These are phyloP conservation scores for Vespertilio murinus DNA, from an alignment of 2,797 vertebrate genomes.

Conservation along the genomic window DNA sequence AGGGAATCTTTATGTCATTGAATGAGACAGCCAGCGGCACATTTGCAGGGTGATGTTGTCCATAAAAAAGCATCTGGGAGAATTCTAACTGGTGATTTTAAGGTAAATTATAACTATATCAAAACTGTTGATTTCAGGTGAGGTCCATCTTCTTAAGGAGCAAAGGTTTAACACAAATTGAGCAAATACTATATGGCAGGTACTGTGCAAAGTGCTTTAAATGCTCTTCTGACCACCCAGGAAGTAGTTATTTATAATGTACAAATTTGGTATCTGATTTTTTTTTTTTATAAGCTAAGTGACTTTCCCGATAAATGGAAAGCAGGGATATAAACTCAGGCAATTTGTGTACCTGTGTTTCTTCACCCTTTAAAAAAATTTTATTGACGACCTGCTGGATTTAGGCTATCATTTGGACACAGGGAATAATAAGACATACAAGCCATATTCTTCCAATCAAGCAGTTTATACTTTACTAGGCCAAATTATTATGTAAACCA, in stretches of 20 bases:
- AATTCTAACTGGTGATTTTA: slow-evolving; percentile 35
- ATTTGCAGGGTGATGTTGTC: slow-evolving; percentile 16
- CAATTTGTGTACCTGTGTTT: not conserved
- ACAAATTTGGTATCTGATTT: not conserved
- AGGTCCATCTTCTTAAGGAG: not conserved
- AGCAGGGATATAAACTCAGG: not conserved
- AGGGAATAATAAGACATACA: not conserved
- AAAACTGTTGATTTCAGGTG: not conserved
- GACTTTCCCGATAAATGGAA: not conserved
- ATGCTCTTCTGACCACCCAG: not conserved
- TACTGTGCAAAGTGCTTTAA: not conserved
- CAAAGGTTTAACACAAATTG: not conserved
- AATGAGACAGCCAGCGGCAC: slow-evolving; percentile 4
- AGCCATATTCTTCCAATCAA: not conserved
- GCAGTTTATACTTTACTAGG: not conserved
- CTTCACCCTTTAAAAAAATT: not conserved
- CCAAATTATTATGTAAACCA: not conserved
- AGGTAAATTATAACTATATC: not conserved
- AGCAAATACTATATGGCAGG: not conserved
- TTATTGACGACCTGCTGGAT: not conserved
- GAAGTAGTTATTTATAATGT: not conserved
- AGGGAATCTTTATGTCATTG: slow-evolving; percentile 64
- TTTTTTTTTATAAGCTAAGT: not conserved
- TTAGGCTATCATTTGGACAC: slow-evolving; percentile 8
- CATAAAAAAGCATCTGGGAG: not conserved